Evolutionary conservation across 2,113 vertebrate species (phyloP).

Genomic region (Propithecus coquereli): DNA sequence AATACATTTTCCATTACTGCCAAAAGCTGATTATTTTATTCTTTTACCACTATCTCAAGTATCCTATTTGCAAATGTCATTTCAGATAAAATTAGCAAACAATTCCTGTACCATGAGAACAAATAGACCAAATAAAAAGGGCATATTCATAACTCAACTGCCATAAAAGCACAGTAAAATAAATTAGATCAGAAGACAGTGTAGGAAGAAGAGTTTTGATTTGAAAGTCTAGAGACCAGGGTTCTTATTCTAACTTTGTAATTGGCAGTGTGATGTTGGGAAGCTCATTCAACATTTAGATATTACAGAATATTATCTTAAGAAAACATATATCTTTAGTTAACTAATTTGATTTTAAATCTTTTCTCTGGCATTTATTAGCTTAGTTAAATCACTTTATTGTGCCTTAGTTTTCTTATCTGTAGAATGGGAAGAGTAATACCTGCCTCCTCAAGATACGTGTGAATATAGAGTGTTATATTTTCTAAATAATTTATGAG

Average conservation of each 20-base stretch:
- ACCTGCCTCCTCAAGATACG: background rate
- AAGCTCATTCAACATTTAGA: background rate
- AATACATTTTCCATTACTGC: constrained; percentile 12
- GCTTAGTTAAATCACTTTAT: background rate
- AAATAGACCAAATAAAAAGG: constrained; percentile 37
- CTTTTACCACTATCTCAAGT: background rate
- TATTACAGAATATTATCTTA: background rate
- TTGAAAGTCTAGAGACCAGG: background rate
- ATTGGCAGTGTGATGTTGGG: background rate
- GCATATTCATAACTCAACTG: constrained; percentile 35
- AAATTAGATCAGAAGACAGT: background rate
- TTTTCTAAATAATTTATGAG: background rate
- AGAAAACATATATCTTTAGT: background rate
- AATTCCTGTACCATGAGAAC: background rate
- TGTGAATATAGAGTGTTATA: background rate
- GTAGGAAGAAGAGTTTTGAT: background rate
- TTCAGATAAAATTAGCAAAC: constrained; percentile 49
- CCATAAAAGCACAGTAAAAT: constrained; percentile 8
- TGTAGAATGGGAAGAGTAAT: background rate
- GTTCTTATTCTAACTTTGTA: background rate
- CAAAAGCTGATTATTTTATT: constrained; percentile 22
- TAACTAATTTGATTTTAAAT: background rate
- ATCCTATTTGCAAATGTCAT: constrained; percentile 44
- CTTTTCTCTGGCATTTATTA: background rate
- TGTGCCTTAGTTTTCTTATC: background rate